phyloP scores from a whole-genome alignment of 2,113 vertebrate genomes.

The Turnix velox region DNA sequence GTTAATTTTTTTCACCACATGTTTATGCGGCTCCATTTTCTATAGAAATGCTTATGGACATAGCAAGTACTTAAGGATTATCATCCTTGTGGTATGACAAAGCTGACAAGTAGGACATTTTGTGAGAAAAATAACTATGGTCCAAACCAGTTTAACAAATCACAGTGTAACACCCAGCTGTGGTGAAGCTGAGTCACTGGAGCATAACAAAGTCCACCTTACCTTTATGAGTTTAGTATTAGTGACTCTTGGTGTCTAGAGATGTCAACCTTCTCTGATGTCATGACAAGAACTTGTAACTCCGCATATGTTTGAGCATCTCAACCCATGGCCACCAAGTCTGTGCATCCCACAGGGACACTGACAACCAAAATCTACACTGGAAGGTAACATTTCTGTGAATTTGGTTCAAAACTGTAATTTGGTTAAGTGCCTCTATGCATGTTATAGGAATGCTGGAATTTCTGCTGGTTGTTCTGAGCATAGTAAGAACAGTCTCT shows the following conservation, averaged over 20 bases:
- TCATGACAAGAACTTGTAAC: background rate
- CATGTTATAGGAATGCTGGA: background rate
- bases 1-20: background rate
- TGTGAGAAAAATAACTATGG: background rate
- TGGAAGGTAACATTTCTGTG: background rate
- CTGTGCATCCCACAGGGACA: background rate
- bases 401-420: background rate
- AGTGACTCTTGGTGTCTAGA: background rate
- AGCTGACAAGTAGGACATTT: background rate
- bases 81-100: background rate
- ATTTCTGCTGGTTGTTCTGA: background rate
- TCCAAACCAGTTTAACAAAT: slow-evolving; percentile 6
- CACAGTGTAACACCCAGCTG: background rate
- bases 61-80: background rate
- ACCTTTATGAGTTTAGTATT: background rate
- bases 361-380: background rate
- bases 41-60: too few relatives aligned
- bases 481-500: background rate
- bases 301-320: background rate
- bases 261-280: background rate
- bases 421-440: background rate
- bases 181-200: background rate
- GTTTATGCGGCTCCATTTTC: background rate
- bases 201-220: background rate
- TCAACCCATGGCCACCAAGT: background rate